These are phyloP conservation scores for Monomorium pharaonis DNA, from an alignment of 1,140 invertebrate species.

Conservation along the genomic window DNA sequence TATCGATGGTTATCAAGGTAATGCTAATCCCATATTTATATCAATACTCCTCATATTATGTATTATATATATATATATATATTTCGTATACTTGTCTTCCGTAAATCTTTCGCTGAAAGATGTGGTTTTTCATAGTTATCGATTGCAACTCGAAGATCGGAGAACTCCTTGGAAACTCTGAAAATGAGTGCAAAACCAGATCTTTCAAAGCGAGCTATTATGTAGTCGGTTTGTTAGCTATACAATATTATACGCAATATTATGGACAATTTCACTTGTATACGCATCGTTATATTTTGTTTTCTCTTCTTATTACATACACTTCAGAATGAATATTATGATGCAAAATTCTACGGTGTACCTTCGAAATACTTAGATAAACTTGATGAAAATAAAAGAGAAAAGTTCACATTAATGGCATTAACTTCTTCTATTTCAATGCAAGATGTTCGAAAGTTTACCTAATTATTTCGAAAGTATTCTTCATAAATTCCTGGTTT, in stretches of 20 bases:
- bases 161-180: neutral
- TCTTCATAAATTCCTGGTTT: neutral
- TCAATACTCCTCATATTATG: slow-evolving; percentile 83
- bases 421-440: slow-evolving; percentile 13
- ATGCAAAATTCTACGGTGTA: neutral
- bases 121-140: slow-evolving; percentile 71
- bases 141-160: neutral
- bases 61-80: slow-evolving; percentile 63
- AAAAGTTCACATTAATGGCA: neutral
- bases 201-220: slow-evolving; percentile 77
- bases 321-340: slow-evolving; percentile 40
- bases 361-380: slow-evolving; percentile 2
- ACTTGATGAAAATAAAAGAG: neutral
- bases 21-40: slow-evolving; percentile 85
- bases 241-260: slow-evolving; percentile 63
- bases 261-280: slow-evolving; percentile 69
- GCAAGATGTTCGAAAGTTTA: neutral
- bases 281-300: slow-evolving; percentile 62
- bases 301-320: slow-evolving; percentile 61
- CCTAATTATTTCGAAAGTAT: slow-evolving; percentile 10
- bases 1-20: slow-evolving; percentile 85
- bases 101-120: slow-evolving; percentile 77
- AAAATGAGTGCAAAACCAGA: slow-evolving; percentile 70
- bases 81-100: slow-evolving; percentile 80
- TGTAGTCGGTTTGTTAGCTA: slow-evolving; percentile 80